Base-by-base conservation (phyloP, 1,140 invertebrate species). In the Drosophila miranda region DNA sequence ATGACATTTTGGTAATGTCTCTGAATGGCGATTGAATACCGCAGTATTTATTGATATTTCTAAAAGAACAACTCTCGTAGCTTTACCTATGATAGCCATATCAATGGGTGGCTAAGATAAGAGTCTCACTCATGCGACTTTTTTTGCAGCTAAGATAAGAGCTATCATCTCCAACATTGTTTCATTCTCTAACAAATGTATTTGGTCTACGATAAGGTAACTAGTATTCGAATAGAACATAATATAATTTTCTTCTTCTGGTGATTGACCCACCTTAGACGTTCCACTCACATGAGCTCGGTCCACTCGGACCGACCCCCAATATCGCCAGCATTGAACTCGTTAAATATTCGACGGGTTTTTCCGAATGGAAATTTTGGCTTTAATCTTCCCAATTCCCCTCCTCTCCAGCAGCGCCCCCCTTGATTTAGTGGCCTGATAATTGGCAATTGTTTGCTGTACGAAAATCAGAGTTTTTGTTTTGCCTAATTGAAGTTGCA, bases 401-500 rank as follows among this genome's bases (percentile, higher is more conserved):
- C 34, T 8, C n/a, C 4, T 34, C 8, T 3, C 3, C 2, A 19
- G 19, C 19, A 19, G 8, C 19, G 41, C 5, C 21, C 9, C 41
- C 11, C 11, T 21, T 45, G 16, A 41, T 19, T 44, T 13, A 16
- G 26, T 26, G n/a, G 16, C 19, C 42, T 51, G 28, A 61, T 81
- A 84, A 86, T 87, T 86, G 81, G 77, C 77, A 78, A 75, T 82
- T 81, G 77, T 70, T 80, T 59, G 77, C 5, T n/a, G 23, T 21
- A 26, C 14, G 13, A 51, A 55, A 74, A 55, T 71, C 61, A 16
- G 26, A 54, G 67, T 58, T 72, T 71, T 73, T 60, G 55, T 77
- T 79, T 74, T 70, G 51, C 54, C 77, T 86, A 86, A 86, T 86
- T 87, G 81, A 86, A 87, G 77, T 86, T 78, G 81, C 82, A 86